phyloP scores from a whole-genome alignment of 2,113 vertebrate genomes.

The Boleophthalmus pectinirostris region DNA sequence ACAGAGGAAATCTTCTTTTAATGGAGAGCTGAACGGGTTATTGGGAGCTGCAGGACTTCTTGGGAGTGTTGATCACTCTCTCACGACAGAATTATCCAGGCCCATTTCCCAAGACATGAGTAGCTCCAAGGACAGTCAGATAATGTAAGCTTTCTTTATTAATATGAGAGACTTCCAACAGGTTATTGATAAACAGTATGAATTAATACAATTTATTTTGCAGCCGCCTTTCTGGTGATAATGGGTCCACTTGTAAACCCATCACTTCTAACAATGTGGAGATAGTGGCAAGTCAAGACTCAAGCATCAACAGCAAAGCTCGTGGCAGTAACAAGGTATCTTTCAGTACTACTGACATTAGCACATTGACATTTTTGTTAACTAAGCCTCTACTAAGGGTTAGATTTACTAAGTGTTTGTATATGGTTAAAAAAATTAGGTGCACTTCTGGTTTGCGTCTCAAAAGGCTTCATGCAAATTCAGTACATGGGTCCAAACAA shows the following conservation, averaged over 20 bases:
- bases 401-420: too few relatives aligned
- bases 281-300: slow-evolving; percentile 96
- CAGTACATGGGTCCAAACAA: too few relatives aligned
- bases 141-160: slow-evolving; percentile 82
- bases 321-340: slow-evolving; percentile 96
- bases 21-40: slow-evolving; percentile 93
- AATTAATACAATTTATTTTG: neutral
- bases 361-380: neutral
- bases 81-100: slow-evolving; percentile 77
- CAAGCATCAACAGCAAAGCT: slow-evolving; percentile 95
- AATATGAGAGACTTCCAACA: neutral
- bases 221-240: slow-evolving; percentile 92
- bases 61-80: slow-evolving; percentile 72
- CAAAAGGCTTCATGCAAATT: too few relatives aligned
- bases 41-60: slow-evolving; percentile 85
- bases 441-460: too few relatives aligned
- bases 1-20: slow-evolving; percentile 82
- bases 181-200: neutral
- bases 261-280: slow-evolving; percentile 93
- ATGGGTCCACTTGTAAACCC: slow-evolving; percentile 87
- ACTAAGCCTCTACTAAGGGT: neutral
- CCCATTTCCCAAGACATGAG: slow-evolving; percentile 79
- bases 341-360: neutral
- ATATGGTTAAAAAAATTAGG: too few relatives aligned
- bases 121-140: slow-evolving; percentile 85